Percentiles rank a stretch among this genome's conserved stretches.
Conservation (phyloP, 2,888 invertebrate genomes). For the Allygus modestus region DNA sequence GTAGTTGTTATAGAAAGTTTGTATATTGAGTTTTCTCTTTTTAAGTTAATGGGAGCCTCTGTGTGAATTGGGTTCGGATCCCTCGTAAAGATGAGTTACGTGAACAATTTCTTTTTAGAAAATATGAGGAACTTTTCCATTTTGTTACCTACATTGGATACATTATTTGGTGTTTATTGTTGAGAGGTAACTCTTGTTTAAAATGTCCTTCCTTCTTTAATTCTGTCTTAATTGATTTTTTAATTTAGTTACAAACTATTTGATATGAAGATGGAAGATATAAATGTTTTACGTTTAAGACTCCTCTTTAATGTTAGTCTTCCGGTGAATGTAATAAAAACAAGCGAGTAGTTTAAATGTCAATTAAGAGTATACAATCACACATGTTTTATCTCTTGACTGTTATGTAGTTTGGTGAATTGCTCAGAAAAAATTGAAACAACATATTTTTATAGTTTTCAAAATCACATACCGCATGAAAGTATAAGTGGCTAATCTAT, state of each 20-base stretch:
- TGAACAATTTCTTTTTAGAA: too few relatives aligned
- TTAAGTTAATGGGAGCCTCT: not conserved
- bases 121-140: too few relatives aligned
- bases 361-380: slow-evolving; percentile 29
- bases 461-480: not conserved
- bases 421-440: slow-evolving; percentile 6
- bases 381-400: not conserved
- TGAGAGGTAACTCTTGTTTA: too few relatives aligned
- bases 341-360: slow-evolving; percentile 6
- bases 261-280: too few relatives aligned
- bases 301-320: slow-evolving; percentile 11
- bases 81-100: too few relatives aligned
- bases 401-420: not conserved
- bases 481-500: not conserved
- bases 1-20: not conserved
- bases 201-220: too few relatives aligned
- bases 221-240: too few relatives aligned
- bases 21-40: not conserved
- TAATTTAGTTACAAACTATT: too few relatives aligned
- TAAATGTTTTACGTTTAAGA: too few relatives aligned
- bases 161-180: too few relatives aligned
- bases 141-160: too few relatives aligned
- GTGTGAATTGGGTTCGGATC: not conserved
- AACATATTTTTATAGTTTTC: not conserved
- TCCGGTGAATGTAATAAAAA: not conserved